These are phyloP conservation scores for Phymatocera aterrima DNA, from an alignment of 2,888 invertebrate genomes.

Conservation along the genomic window DNA sequence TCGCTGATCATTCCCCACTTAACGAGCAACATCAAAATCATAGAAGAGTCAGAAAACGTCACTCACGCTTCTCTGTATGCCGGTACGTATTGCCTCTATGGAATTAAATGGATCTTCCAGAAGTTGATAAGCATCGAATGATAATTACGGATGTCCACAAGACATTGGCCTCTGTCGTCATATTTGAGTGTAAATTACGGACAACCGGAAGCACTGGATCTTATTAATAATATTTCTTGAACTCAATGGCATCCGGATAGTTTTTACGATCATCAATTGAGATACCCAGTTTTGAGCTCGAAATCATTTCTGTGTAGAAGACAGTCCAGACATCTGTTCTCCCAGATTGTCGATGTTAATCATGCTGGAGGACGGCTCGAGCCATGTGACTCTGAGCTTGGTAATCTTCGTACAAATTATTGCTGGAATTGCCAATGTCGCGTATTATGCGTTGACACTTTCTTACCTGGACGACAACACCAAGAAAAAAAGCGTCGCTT, in stretches of 20 bases:
- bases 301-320: slow-evolving; percentile 56
- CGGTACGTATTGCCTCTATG: slow-evolving; percentile 57
- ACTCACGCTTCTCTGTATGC: slow-evolving; percentile 65
- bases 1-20: slow-evolving; percentile 78
- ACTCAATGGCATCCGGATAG: background rate
- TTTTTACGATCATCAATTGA: background rate
- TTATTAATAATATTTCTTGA: background rate
- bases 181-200: background rate
- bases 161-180: background rate
- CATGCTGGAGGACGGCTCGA: slow-evolving; percentile 56
- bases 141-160: background rate
- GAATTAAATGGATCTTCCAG: background rate
- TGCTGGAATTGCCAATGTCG: slow-evolving; percentile 74
- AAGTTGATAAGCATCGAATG: background rate
- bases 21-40: slow-evolving; percentile 67
- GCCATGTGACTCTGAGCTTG: slow-evolving; percentile 73
- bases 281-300: background rate
- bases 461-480: slow-evolving; percentile 81
- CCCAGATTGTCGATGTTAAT: slow-evolving; percentile 56
- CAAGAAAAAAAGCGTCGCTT: slow-evolving; percentile 75
- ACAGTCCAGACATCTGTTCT: slow-evolving; percentile 62
- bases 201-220: too few species aligned
- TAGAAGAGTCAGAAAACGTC: slow-evolving; percentile 60
- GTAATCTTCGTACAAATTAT: slow-evolving; percentile 76
- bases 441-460: slow-evolving; percentile 78